phyloP scores from a whole-genome alignment of 2,797 vertebrate species.

The Poecilia velifera region DNA sequence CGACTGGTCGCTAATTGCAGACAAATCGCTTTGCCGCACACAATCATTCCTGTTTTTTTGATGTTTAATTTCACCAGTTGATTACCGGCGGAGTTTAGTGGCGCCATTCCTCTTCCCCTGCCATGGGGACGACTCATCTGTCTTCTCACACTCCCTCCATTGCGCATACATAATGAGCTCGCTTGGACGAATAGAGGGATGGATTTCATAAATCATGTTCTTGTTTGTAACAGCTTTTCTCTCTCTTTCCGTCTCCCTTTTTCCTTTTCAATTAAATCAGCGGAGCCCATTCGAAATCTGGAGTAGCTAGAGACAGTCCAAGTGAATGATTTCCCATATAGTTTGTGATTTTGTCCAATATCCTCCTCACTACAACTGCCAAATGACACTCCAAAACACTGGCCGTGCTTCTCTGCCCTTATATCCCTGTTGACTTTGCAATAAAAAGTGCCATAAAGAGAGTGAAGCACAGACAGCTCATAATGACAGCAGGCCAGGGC shows the following conservation, averaged over 20 bases:
- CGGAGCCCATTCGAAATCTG: slow-evolving; percentile 64
- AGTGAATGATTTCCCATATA: slow-evolving; percentile 66
- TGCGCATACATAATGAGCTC: slow-evolving; percentile 80
- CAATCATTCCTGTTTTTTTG: slow-evolving; percentile 83
- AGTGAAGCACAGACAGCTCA: slow-evolving; percentile 43
- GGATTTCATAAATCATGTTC: slow-evolving; percentile 87
- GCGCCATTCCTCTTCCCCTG: slow-evolving; percentile 76
- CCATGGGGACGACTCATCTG: slow-evolving; percentile 76
- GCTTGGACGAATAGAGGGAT: slow-evolving; percentile 78
- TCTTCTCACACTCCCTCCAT: slow-evolving; percentile 68
- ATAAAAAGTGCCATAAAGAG: slow-evolving; percentile 64
- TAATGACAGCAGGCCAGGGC: slow-evolving; percentile 34
- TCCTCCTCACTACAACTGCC: slow-evolving; percentile 45
- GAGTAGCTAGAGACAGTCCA: slow-evolving; percentile 62
- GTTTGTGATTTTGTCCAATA: slow-evolving; percentile 62
- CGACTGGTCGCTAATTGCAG: slow-evolving; percentile 82
- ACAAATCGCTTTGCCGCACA: slow-evolving; percentile 85
- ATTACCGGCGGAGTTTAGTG: slow-evolving; percentile 81
- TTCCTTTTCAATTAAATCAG: slow-evolving; percentile 76
- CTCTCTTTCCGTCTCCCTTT: slow-evolving; percentile 65
- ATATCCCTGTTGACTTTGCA: slow-evolving; percentile 70
- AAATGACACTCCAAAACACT: slow-evolving; percentile 60
- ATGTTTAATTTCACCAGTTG: slow-evolving; percentile 86
- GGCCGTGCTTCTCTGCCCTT: slow-evolving; percentile 36
- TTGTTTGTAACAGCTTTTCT: slow-evolving; percentile 83